Evolutionary conservation across 2,113 vertebrate species (phyloP).

Genomic region (Alouatta palliata): DNA sequence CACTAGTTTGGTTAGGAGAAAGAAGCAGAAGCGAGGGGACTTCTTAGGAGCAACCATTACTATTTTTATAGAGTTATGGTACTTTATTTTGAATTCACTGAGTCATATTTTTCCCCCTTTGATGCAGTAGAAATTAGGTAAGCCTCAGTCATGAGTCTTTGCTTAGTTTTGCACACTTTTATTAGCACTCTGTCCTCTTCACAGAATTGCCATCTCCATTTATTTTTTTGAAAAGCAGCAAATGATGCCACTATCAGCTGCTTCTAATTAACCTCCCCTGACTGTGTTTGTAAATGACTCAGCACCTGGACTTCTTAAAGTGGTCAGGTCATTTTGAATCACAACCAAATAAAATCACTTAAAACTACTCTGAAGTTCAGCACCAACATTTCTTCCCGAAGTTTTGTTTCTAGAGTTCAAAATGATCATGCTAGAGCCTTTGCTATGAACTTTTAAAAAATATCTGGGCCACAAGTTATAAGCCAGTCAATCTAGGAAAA

Average conservation of each 20-base stretch:
- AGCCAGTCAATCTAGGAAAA: slow-evolving; percentile 40
- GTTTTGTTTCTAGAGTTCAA: slow-evolving; percentile 49
- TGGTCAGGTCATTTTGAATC: slow-evolving; percentile 59
- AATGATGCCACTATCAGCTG: slow-evolving; percentile 32
- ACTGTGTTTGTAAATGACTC: slow-evolving; percentile 53
- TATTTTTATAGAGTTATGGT: neutral
- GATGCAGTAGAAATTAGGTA: neutral
- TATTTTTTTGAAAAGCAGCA: neutral
- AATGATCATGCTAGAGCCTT: slow-evolving; percentile 38
- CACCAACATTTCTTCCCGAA: slow-evolving; percentile 44
- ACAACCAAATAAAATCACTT: slow-evolving; percentile 47
- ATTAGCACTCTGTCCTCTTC: neutral
- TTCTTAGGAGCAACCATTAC: neutral
- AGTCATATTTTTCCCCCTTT: neutral
- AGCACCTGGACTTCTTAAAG: slow-evolving; percentile 52
- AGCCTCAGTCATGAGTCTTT: neutral
- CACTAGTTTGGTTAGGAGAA: neutral
- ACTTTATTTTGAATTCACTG: neutral
- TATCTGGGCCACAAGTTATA: neutral
- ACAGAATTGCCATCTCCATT: neutral
- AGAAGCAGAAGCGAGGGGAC: neutral
- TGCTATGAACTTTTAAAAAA: slow-evolving; percentile 35
- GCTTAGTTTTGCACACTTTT: neutral
- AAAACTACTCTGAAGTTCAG: slow-evolving; percentile 16
- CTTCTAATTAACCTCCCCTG: slow-evolving; percentile 47